Percentiles rank a stretch among this genome's conserved stretches.
Evolutionary conservation across 1,140 invertebrate species (phyloP).

Genomic region (Cardiocondyla obscurior): DNA sequence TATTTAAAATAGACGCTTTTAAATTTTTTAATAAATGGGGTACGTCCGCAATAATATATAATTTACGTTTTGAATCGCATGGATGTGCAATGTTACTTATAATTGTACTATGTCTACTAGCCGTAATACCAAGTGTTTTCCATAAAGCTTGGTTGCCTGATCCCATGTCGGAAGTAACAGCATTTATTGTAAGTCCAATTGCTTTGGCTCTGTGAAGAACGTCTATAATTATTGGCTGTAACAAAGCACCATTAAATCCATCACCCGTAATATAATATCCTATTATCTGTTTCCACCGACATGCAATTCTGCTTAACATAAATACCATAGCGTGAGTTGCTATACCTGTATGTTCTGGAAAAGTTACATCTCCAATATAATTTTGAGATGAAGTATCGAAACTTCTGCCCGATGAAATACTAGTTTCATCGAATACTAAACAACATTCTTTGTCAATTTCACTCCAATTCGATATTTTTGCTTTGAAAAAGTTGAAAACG

Average conservation of each 20-base stretch:
- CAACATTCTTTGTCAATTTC: constrained; percentile 8
- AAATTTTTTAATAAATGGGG: constrained; percentile 16
- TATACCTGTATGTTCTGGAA: constrained; percentile 27
- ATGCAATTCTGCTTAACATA: constrained; percentile 42
- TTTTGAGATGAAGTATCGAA: constrained; percentile 28
- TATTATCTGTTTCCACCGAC: constrained; percentile 59
- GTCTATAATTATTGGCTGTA: constrained; percentile 1
- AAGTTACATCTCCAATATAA: constrained; percentile 44
- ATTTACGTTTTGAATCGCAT: neutral
- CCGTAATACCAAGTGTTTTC: neutral
- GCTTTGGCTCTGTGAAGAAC: constrained; percentile 4
- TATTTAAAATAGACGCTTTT: no score
- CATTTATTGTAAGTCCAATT: neutral
- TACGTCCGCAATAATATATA: constrained; percentile 3
- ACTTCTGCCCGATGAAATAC: neutral
- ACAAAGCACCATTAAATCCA: constrained; percentile 18
- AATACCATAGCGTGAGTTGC: constrained; percentile 53
- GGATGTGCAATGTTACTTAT: neutral
- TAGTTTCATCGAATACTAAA: constrained; percentile 2
- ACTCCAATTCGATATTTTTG: neutral
- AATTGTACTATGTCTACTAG: neutral
- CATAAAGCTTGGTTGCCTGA: neutral
- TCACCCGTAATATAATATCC: constrained; percentile 49
- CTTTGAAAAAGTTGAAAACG: constrained; percentile 17
- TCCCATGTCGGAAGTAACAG: constrained; percentile 1